These are phyloP conservation scores for Meteorus sp. DNA, from an alignment of 1,140 invertebrate species.

Conservation along the genomic window DNA sequence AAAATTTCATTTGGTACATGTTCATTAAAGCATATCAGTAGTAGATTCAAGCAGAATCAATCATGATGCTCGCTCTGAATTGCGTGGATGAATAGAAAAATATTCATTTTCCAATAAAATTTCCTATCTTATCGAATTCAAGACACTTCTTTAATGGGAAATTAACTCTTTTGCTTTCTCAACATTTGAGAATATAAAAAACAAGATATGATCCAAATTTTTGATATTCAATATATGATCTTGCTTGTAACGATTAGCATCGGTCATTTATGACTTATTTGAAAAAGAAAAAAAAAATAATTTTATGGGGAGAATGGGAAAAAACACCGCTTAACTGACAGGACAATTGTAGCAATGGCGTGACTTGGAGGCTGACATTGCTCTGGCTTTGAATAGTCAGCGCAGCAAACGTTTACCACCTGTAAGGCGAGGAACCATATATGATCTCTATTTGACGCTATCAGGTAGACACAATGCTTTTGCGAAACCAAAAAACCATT, in stretches of 20 bases:
- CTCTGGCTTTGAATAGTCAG: slow-evolving; percentile 70
- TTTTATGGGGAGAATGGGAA: too few relatives aligned
- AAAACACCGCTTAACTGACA: slow-evolving; percentile 50
- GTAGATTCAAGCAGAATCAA: too few relatives aligned
- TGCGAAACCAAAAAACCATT: slow-evolving; percentile 46
- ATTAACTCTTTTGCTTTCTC: too few relatives aligned
- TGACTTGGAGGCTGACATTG: slow-evolving; percentile 73
- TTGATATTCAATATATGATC: background rate
- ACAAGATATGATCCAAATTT: too few relatives aligned
- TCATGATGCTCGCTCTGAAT: too few relatives aligned
- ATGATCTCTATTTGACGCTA: slow-evolving; percentile 83
- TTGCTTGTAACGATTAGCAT: background rate
- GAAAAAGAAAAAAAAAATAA: slow-evolving; percentile 30
- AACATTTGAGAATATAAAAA: too few relatives aligned
- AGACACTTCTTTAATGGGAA: too few relatives aligned
- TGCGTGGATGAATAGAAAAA: too few relatives aligned
- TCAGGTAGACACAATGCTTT: slow-evolving; percentile 70
- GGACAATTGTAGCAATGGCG: slow-evolving; percentile 62
- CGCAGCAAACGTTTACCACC: slow-evolving; percentile 80
- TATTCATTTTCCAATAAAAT: too few relatives aligned
- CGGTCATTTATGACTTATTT: slow-evolving; percentile 48
- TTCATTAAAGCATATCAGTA: too few relatives aligned
- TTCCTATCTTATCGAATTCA: too few relatives aligned
- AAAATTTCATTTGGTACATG: too few relatives aligned
- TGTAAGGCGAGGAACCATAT: slow-evolving; percentile 78